Conservation (phyloP, 2,888 invertebrate genomes). For the Tetropium fuscum region DNA sequence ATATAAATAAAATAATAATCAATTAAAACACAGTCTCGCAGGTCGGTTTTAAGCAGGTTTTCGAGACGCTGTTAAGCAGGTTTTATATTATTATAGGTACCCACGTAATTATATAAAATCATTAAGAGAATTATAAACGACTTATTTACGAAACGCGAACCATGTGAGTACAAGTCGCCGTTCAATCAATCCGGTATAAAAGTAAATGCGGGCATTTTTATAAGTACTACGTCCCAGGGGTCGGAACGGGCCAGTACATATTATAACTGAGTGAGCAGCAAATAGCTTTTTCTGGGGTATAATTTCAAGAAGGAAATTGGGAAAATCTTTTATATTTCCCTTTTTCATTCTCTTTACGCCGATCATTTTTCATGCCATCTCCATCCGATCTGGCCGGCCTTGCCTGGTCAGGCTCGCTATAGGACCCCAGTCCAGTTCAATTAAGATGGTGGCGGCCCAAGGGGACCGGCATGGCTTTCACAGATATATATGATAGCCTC, state of each 20-base stretch:
- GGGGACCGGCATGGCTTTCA: conserved; percentile 52
- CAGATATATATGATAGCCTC: conserved; percentile 37
- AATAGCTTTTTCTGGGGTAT: conserved; percentile 63
- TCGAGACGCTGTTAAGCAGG: no score
- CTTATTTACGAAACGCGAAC: no score
- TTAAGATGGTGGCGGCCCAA: conserved; percentile 63
- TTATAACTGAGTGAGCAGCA: conserved; percentile 49
- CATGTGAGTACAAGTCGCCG: no score
- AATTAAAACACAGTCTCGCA: no score
- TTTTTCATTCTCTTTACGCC: conserved; percentile 65
- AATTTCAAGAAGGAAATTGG: conserved; percentile 67
- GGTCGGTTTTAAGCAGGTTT: no score
- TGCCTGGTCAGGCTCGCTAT: conserved; percentile 44
- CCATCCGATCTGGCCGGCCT: conserved; percentile 59
- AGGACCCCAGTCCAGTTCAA: conserved; percentile 64
- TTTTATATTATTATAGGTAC: no score
- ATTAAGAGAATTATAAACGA: no score
- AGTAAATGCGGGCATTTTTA: conserved; percentile 14
- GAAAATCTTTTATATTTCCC: conserved; percentile 66
- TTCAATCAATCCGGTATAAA: neutral
- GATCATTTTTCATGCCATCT: conserved; percentile 68
- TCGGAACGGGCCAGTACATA: conserved; percentile 23
- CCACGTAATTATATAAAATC: no score
- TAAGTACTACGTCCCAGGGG: conserved; percentile 19
- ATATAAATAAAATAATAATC: no score